phyloP scores from a whole-genome alignment of 2,797 vertebrate genomes.

The Vipera latastei region DNA sequence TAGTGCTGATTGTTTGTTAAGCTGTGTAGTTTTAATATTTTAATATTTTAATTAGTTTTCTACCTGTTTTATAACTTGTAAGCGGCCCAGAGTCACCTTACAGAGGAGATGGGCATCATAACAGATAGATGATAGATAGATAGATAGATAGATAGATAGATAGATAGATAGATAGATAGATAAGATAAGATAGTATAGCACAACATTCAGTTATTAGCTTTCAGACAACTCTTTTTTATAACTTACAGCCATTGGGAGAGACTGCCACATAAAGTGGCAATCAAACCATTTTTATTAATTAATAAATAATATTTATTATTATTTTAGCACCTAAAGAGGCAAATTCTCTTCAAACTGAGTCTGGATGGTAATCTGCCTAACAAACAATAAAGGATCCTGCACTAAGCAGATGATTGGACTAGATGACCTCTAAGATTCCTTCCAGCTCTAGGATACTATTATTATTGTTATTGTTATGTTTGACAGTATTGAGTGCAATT shows the following conservation, averaged over 20 bases:
- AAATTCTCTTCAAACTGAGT: no score
- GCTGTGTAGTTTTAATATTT: background rate
- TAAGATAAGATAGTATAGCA: no score
- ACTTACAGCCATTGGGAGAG: background rate
- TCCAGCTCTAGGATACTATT: background rate
- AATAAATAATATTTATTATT: no score
- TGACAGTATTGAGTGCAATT: background rate
- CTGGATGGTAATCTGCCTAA: background rate
- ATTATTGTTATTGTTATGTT: background rate
- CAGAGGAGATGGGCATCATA: no score
- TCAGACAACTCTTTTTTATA: background rate
- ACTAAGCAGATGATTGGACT: background rate
- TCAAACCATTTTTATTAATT: no score
- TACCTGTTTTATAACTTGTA: background rate
- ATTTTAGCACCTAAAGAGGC: no score
- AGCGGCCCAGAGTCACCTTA: background rate
- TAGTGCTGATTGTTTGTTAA: background rate
- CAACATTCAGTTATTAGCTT: background rate
- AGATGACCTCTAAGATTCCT: background rate
- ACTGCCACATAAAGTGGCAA: background rate
- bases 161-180: no score
- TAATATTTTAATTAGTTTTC: background rate
- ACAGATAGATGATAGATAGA: no score
- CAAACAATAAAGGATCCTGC: background rate
- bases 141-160: no score